Conservation (phyloP, 2,113 vertebrate species). For the Myrmophylax atrothorax region DNA sequence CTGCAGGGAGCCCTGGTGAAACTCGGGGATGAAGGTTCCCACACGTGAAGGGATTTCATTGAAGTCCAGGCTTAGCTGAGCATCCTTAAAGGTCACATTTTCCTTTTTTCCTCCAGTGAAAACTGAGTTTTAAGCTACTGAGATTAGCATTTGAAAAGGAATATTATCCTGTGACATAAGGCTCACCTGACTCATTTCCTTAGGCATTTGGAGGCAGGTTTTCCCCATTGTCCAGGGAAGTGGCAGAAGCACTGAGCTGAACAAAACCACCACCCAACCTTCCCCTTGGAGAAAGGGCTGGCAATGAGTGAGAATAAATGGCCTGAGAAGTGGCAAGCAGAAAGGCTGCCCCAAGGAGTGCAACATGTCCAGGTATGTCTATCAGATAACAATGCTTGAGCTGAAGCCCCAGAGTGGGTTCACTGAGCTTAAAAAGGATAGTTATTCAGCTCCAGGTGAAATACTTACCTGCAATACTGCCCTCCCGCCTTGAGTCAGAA, state of each 20-base stretch:
- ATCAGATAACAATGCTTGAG: neutral
- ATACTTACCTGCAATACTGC: neutral
- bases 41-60: neutral
- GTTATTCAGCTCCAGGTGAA: slow-evolving; percentile 14
- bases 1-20: neutral
- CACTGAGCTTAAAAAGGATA: neutral
- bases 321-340: neutral
- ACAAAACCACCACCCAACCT: neutral
- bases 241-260: neutral
- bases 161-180: neutral
- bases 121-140: neutral
- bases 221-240: neutral
- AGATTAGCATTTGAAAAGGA: neutral
- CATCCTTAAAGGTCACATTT: neutral
- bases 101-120: neutral
- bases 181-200: neutral
- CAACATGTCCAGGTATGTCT: neutral
- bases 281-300: neutral
- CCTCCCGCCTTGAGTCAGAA: neutral
- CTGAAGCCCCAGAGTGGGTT: neutral
- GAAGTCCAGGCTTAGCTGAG: neutral
- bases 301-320: neutral
- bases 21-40: neutral
- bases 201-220: neutral
- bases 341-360: slow-evolving; percentile 20